A percentile compares a stretch with the other conserved stretches of the same genome.
phyloP scores from a whole-genome alignment of 2,797 vertebrate species.

The Rhynchotus rufescens region DNA sequence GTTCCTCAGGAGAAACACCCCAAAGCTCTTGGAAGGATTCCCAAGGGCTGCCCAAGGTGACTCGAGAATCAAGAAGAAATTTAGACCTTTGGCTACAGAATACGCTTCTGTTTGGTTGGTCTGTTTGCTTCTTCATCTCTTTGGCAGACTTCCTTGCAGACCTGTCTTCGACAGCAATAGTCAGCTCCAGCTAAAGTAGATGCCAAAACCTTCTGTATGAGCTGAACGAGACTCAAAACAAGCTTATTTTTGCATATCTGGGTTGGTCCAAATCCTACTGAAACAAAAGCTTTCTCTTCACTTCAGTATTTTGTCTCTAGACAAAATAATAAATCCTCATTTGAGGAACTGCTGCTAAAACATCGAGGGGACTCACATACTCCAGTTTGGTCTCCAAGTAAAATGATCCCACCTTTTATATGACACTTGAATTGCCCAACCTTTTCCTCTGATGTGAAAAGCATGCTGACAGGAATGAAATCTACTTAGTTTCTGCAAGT shows the following conservation, averaged over 20 bases:
- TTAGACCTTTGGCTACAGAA: background rate
- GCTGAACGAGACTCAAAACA: background rate
- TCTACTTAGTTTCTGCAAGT: constrained; percentile 16
- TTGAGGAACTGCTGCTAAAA: background rate
- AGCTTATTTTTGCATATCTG: background rate
- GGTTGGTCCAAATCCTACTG: background rate
- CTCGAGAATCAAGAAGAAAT: background rate
- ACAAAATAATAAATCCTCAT: no score
- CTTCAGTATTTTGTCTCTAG: background rate
- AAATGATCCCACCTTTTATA: constrained; percentile 32
- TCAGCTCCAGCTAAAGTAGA: background rate
- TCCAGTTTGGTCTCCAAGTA: background rate
- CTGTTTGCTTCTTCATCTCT: background rate
- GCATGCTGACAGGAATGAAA: constrained; percentile 50
- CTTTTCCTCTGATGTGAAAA: constrained; percentile 63
- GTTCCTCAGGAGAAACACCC: background rate
- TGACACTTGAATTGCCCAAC: background rate
- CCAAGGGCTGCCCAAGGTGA: background rate
- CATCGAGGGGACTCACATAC: background rate
- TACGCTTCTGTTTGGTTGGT: background rate
- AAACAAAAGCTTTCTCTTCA: background rate
- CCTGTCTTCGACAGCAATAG: background rate
- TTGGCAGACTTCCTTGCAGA: background rate
- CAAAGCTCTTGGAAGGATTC: background rate
- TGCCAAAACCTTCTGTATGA: background rate